Evolutionary conservation across 2,888 invertebrate genomes (phyloP), one percentile per base, ranked within the genome.

Genomic region (Callinectes sapidus): DNA sequence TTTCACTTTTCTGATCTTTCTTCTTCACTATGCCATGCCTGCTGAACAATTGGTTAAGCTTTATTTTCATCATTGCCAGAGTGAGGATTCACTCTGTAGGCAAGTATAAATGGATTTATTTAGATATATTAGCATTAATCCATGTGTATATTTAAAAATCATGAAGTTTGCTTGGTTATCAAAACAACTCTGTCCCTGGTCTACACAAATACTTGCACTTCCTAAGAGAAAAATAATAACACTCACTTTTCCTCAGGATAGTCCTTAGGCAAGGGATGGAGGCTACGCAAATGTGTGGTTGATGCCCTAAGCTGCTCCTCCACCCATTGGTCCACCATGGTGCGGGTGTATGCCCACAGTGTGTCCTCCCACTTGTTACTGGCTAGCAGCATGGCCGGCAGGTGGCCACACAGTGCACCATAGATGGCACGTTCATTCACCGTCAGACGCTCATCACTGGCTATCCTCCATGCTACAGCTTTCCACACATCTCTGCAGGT

Each of bases 311-410:
- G 96, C 96, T 98, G 97, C 92, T 97, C 97, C 95, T 99, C 99
- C 0, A 98, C 98, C 94, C 97, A 96, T 23, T 97, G 97, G 95
- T 99, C 98, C 93, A 98, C 97, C 95, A 98, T 97, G 28, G 89
- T 91, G 87, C 91, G 92, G 48, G 94, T 90, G 77, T 94, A 97
- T 0, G 98, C 98, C 99, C 99, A 99, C 48, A 99, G 96, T 94
- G 97, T 96, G 95, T 99, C 99, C 95, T 98, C 97, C 99, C 99
- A 99, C 48, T 97, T 97, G n/a, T 96, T 94, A 85, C 94, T 94
- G 18, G 97, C 97, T 0, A 97, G 96, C 77, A 98, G 96, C n/a
- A 98, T 95, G 10, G 97, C 97, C 55, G 97, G 96, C 81, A 99
- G 96, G 95, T 98, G 97, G 0, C 99, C 99, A 96, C 98, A 98